Base-by-base conservation (phyloP, 2,797 vertebrate genomes). In the Pangasius sanitwongsei region DNA sequence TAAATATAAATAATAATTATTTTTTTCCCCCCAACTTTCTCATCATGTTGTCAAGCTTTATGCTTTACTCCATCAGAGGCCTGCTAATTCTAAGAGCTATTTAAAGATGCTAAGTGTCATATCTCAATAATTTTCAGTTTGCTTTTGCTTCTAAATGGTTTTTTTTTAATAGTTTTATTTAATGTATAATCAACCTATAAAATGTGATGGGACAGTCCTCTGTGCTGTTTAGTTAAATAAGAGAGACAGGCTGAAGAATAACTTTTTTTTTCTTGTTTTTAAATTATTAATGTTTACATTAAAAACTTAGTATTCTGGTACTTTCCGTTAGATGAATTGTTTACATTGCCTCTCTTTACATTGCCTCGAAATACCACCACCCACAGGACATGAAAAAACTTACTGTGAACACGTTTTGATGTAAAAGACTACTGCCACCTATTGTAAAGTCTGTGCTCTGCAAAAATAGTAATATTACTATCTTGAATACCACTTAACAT, bases 371-470 rank as follows among this genome's bases (percentile, higher is more conserved):
- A 48, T 31, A 48, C 72, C 9, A 28, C 23, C 23, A 75, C 23
- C 41, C 44, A n/a, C 11, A n/a, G 44, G 44, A 50, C 13, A 1
- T 25, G 41, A 48, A 75, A 34, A 4, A 41, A 20, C 41, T 8
- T 50, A 9, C 48, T 48, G 48, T 48, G 16, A 77, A 15, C 6
- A 77, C 23, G 16, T 69, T 69, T 34, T 87, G 31, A 50, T 55
- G n/a, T 87, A 50, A 44, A 82, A 72, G 34, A 28, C 55, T 59
- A 59, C 50, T 82, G 50, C 86, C 65, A 70, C 53, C 65, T 72
- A 69, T 59, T 59, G 86, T n/a, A 72, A 34, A 83, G 25, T 37
- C 7, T 82, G 15, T 55, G 55, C 8, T 34, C 13, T 78, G 85
- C 72, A 74, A 74, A 37, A 70, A 37, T 20, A 41, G 28, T 67